A percentile compares a stretch with the other conserved stretches of the same genome.
phyloP scores from a whole-genome alignment of 2,797 vertebrate species.

The Lagorchestes hirsutus region DNA sequence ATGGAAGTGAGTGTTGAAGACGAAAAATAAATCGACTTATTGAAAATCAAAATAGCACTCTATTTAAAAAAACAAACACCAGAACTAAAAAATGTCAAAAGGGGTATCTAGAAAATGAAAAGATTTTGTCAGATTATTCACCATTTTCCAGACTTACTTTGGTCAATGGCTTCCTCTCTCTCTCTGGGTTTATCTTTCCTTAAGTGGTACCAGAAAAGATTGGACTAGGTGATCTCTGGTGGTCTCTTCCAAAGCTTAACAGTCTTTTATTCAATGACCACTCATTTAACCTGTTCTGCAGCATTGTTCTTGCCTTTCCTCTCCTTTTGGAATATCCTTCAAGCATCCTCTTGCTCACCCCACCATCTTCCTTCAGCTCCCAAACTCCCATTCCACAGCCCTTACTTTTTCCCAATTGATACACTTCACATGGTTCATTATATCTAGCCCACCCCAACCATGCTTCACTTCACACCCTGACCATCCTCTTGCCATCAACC shows the following conservation, averaged over 20 bases:
- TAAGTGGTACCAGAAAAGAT: not conserved
- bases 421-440: not conserved
- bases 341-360: not conserved
- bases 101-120: not conserved
- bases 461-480: not conserved
- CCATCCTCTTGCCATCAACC: not conserved
- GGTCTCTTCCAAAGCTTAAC: not conserved
- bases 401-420: not conserved
- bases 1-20: no score
- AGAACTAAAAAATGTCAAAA: not conserved
- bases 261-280: not conserved
- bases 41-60: not conserved
- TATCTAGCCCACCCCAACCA: not conserved
- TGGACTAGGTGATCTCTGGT: not conserved
- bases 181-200: not conserved
- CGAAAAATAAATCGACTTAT: no score
- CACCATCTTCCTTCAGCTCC: not conserved
- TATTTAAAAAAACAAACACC: not conserved
- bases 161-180: not conserved
- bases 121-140: not conserved
- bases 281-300: not conserved
- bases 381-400: not conserved
- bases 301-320: not conserved
- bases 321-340: not conserved
- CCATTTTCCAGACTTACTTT: not conserved